Evolutionary conservation across 64 coral and sea anemone genomes (phyloP), one percentile per base, ranked within the genome.

Genomic region (Pachyseris speciosa): DNA sequence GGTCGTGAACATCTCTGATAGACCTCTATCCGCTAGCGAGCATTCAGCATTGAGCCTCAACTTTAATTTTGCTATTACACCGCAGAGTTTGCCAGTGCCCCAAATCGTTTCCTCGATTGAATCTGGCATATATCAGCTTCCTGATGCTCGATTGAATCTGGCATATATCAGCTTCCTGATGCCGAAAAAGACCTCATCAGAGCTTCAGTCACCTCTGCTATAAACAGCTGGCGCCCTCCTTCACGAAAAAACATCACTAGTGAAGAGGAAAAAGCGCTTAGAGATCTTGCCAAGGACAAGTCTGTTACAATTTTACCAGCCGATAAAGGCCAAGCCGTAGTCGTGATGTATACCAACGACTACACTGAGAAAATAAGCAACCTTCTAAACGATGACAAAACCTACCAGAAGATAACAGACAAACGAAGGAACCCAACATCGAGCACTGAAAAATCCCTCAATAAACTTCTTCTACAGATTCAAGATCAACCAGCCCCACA

Each of bases 361-460:
- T 88, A 88, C 48, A 55, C 28, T 7, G 68, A 87, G 6, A 87
- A 88, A 26, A 38, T 74, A 25, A n/a, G 9, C 26, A 24, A 57
- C 33, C 33, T 75, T 19, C 32, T 74, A 13, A 48, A 88, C 30
- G 49, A 88, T 15, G 2, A 48, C 16, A 87, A 75, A 20, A 67
- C 87, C 7, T 89, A 89, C 7, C 11, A 27, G 16, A 78, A 66
- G 52, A 67, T 79, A 42, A 89, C 73, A 49, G 87, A 89, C 27
- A 89, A 78, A 13, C 76, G 71, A 89, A 76, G 52, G 39, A 89
- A 89, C 33, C 51, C 55, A 63, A 65, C 50, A 64, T 77, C 53
- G 11, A n/a, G 22, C n/a, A 61, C 71, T 52, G 37, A 89, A 34
- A 81, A 81, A 59, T 27, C 19, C 13, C 51, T 81, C 16, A 81